Evolutionary conservation across 1,140 invertebrate genomes (phyloP).

Genomic region (Drosophila sechellia): DNA sequence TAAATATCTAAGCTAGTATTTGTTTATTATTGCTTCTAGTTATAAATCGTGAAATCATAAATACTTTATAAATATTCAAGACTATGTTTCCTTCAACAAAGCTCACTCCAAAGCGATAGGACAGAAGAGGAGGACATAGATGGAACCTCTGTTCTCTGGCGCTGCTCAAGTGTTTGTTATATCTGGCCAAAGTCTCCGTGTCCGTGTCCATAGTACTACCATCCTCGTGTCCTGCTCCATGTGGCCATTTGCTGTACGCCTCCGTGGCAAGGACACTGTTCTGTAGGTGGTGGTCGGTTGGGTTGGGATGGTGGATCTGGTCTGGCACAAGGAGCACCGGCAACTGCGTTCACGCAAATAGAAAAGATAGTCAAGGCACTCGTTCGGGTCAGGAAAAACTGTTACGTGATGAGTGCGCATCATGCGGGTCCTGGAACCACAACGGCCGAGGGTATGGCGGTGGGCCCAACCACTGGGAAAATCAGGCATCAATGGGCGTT

Average conservation of each 20-base stretch:
- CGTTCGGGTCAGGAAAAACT: constrained; percentile 53
- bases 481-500: constrained; percentile 73
- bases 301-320: constrained; percentile 14
- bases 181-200: constrained; percentile 29
- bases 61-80: too few species aligned
- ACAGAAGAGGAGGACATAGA: background rate
- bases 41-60: too few species aligned
- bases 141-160: constrained; percentile 36
- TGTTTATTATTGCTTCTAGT: too few species aligned
- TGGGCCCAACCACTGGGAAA: constrained; percentile 37
- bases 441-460: constrained; percentile 10
- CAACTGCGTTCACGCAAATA: constrained; percentile 80
- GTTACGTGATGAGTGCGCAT: constrained; percentile 78
- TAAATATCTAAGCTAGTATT: too few species aligned
- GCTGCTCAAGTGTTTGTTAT: constrained; percentile 77
- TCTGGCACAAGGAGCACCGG: constrained; percentile 26
- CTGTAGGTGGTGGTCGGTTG: constrained; percentile 10
- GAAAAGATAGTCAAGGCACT: constrained; percentile 82
- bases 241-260: constrained; percentile 31
- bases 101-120: background rate
- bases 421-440: constrained; percentile 61
- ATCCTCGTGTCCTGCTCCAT: constrained; percentile 50
- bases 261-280: constrained; percentile 49
- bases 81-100: background rate
- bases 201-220: constrained; percentile 24